Base-by-base conservation (phyloP, 2,113 vertebrate genomes). In the Melanocharis versteri region DNA sequence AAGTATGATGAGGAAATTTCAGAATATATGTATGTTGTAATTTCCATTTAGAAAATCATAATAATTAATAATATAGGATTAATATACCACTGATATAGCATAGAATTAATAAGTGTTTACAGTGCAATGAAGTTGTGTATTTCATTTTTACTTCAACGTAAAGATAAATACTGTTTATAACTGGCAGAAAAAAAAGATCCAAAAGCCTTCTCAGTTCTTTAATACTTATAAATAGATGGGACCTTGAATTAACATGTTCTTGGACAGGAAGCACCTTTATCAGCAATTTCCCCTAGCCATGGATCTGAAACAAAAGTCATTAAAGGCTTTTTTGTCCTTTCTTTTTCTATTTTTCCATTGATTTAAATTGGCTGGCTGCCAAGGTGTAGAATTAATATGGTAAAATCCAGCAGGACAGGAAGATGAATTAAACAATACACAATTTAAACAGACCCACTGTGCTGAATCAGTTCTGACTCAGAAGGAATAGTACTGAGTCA, bases 401-500 rank as follows among this genome's bases (percentile, higher is more conserved):
- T 60, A 56, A 93, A 94, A 95, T 68, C 57, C 39, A 65, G n/a
- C 22, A 93, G 73, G 35, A 68, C 44, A 68, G 22, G 60, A 87
- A 91, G 47, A 93, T 0, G 1, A 64, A 79, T 90, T 82, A 94
- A 89, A 93, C 47, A 75, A 78, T 40, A 27, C 15, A 23, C n/a
- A 72, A 26, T 22, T 91, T 69, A 53, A 82, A 64, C 10, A 69
- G 27, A 72, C 2, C 5, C 13, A 39, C 26, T n/a, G 12, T 91
- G 91, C 81, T 87, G 73, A 95, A 92, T 94, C 78, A 91, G n/a
- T 85, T 91, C 50, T 95, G 85, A 83, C 28, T 87, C 57, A 75
- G 51, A 94, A 78, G 40, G 13, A 81, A 58, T 10, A 76, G 20
- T 24, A 83, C 66, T 42, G 37, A 82, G 65, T 83, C 81, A 94